Base-by-base conservation (phyloP, 2,113 vertebrate species). In the Sceloporus undulatus region DNA sequence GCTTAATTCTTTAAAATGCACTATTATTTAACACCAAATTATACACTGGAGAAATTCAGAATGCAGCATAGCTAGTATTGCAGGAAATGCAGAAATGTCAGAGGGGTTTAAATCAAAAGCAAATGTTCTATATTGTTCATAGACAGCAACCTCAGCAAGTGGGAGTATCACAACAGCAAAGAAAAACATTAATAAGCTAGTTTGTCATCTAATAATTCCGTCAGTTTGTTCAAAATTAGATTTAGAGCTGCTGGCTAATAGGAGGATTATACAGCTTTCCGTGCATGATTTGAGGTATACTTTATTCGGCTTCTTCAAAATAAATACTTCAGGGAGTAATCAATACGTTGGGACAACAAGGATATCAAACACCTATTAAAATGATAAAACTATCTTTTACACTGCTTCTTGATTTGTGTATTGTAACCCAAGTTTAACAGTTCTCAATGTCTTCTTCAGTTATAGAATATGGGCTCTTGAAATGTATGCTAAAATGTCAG, bases 1-100 rank as follows among this genome's bases (percentile, higher is more conserved):
- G 78, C 84, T 93, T 90, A 95, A 93, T 94, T 94, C 88, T 94
- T 95, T 96, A 84, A 94, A 96, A 96, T 93, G 94, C 93, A 92
- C 88, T 95, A 93, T 91, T n/a, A 92, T 94, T 89, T 54, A 92
- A 91, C 89, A 73, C 90, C 18, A 71, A 21, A 84, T 91, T 34
- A 90, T 94, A 90, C 52, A 91, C 90, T 88, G 68, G 90, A 19
- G 71, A 95, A 95, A 93, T 93, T 94, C 59, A 62, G 59, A 89
- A 86, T 95, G 95, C 94, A 86, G 90, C 87, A 78, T 92, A 79
- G 95, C 90, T 89, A 89, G 93, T 95, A 93, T 89, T 95, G 89
- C 73, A 93, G 89, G 93, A 94, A 94, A 90, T 88, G 82, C 93
- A 95, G 73, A 94, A 94, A 93, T 76, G 48, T 78, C 94, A 90